A percentile compares a stretch with the other conserved stretches of the same genome.
Evolutionary conservation across 2,888 invertebrate genomes (phyloP).

Genomic region (Caenorhabditis panamensis): DNA sequence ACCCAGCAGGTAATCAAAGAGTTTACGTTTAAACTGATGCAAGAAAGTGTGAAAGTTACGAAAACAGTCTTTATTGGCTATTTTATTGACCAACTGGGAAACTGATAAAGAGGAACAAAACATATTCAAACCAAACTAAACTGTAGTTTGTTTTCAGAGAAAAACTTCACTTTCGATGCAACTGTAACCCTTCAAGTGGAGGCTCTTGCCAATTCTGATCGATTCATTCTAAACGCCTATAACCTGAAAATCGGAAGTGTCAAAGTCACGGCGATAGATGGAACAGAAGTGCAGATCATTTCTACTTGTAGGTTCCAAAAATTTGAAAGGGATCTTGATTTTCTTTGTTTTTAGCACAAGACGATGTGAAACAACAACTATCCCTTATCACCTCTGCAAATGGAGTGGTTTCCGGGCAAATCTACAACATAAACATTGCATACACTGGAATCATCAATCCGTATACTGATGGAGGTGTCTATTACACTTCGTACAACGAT

Average conservation of each 20-base stretch:
- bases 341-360: slow-evolving; percentile 61
- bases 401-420: background rate
- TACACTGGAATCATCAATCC: slow-evolving; percentile 67
- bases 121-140: too few species aligned
- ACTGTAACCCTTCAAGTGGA: slow-evolving; percentile 43
- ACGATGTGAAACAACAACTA: slow-evolving; percentile 42
- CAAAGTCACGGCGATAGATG: slow-evolving; percentile 20
- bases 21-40: too few species aligned
- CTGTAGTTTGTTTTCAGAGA: slow-evolving; percentile 34
- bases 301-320: slow-evolving; percentile 31
- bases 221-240: slow-evolving; percentile 55
- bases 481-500: slow-evolving; percentile 62
- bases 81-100: too few species aligned
- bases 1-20: slow-evolving; percentile 61
- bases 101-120: too few species aligned
- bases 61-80: too few species aligned
- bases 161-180: slow-evolving; percentile 70
- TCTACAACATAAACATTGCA: slow-evolving; percentile 55
- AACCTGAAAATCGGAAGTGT: slow-evolving; percentile 47
- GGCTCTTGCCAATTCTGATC: slow-evolving; percentile 36
- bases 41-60: too few species aligned
- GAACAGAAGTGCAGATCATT: slow-evolving; percentile 40
- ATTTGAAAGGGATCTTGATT: too few species aligned
- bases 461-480: slow-evolving; percentile 64
- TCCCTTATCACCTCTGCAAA: too few species aligned